Conservation (phyloP, 2,888 invertebrate genomes). For the Epinotia brunnichana region DNA sequence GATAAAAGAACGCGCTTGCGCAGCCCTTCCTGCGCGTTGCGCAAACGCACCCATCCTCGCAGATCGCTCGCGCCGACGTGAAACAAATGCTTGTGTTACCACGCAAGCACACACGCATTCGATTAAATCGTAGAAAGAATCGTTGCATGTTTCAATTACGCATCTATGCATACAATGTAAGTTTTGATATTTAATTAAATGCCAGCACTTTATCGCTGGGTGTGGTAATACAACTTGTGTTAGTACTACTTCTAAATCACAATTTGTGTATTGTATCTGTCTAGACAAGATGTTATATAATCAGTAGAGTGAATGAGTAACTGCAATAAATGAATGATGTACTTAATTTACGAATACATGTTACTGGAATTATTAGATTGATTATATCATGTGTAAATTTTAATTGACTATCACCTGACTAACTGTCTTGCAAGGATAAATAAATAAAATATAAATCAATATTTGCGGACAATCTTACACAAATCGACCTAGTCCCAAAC, state of each 20-base stretch:
- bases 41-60: constrained; percentile 10
- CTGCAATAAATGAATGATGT: not conserved
- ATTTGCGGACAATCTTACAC: too few relatives aligned
- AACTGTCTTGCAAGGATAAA: not conserved
- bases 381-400: not conserved
- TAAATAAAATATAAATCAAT: too few relatives aligned
- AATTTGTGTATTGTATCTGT: not conserved
- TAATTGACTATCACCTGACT: not conserved
- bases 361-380: too few relatives aligned
- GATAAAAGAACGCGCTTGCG: constrained; percentile 19
- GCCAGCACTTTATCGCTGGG: too few relatives aligned
- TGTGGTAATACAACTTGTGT: too few relatives aligned
- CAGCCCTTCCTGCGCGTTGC: constrained; percentile 23
- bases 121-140: not conserved
- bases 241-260: too few relatives aligned
- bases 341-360: not conserved
- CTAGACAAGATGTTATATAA: not conserved
- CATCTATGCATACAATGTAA: not conserved
- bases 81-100: constrained; percentile 20
- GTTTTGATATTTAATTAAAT: not conserved
- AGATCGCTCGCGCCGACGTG: not conserved
- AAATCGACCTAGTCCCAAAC: too few relatives aligned
- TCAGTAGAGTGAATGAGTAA: not conserved
- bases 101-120: not conserved
- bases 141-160: not conserved